These are phyloP conservation scores for Panthera tigris DNA, from an alignment of 2,113 vertebrate species.

Conservation along the genomic window DNA sequence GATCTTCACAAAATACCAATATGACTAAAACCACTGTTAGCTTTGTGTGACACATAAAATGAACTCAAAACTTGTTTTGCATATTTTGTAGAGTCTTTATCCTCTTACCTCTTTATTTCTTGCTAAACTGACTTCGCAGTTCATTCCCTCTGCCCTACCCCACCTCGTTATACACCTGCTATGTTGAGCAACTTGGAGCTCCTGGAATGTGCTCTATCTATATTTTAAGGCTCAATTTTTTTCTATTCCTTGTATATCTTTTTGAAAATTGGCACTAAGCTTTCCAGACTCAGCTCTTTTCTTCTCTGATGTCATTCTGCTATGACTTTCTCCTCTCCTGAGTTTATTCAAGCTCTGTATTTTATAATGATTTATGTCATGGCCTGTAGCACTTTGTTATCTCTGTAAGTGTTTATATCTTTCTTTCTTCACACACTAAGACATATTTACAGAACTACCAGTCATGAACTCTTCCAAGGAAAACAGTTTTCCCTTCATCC, in stretches of 20 bases:
- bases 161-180: not conserved
- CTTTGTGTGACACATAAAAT: not conserved
- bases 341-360: not conserved
- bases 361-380: not conserved
- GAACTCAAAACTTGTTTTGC: not conserved
- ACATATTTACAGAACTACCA: not conserved
- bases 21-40: not conserved
- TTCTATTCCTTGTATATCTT: not conserved
- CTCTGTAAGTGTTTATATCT: not conserved
- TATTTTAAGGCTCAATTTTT: not conserved
- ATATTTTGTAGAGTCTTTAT: not conserved
- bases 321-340: not conserved
- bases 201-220: not conserved
- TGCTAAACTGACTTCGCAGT: not conserved
- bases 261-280: not conserved
- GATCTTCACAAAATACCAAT: not conserved
- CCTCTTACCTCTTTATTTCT: not conserved
- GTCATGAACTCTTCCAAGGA: not conserved
- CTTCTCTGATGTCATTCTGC: not conserved
- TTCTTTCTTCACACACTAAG: not conserved
- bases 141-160: not conserved
- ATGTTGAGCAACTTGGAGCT: not conserved
- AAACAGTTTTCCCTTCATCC: not conserved
- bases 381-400: not conserved
- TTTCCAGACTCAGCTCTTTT: not conserved